Base-by-base conservation (phyloP, 1,140 invertebrate genomes). In the Coboldia fuscipes region DNA sequence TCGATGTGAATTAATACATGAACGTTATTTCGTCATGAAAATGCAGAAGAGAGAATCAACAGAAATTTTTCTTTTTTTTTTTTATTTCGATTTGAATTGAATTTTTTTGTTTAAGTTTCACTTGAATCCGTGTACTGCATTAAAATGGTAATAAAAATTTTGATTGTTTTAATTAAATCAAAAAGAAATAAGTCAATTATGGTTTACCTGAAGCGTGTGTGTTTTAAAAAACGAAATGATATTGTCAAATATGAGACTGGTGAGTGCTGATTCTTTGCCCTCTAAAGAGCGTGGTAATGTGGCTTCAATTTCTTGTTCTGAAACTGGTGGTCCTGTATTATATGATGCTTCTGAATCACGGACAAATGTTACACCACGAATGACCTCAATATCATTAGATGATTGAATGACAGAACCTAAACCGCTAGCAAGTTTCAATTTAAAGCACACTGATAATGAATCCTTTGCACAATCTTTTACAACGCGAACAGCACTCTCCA, bases 391-490 rank as follows among this genome's bases (percentile, higher is more conserved):
- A 27, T 72, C 62, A 2, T 62, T 58, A 41, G 58, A 61, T 28
- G 65, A 65, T n/a, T 68, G 58, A 3, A 70, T 65, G 30, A 70
- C 66, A 37, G 74, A 64, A 39, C 78, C 76, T 45, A 84, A 57
- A 3, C 75, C 69, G 2, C 71, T 66, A 1, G 78, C 56, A 16
- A 83, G 50, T 46, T 81, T 82, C 23, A 79, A 47, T 49, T 83
- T 82, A 4, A 84, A 54, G 41, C 79, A 84, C 15, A 72, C 66
- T 30, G 68, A 66, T 12, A 80, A 45, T 32, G 79, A 74, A 18
- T 64, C 57, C 4, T 62, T 67, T 17, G 71, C 62, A 55, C 79
- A 83, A 39, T 81, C 75, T 48, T 75, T 75, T 52, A 80, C 81
- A 37, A 73, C 57, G 27, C 47, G n/a, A n/a, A n/a, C n/a, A n/a